Base-by-base conservation (phyloP, 2,797 vertebrate species). In the Sebastes steindachneri region DNA sequence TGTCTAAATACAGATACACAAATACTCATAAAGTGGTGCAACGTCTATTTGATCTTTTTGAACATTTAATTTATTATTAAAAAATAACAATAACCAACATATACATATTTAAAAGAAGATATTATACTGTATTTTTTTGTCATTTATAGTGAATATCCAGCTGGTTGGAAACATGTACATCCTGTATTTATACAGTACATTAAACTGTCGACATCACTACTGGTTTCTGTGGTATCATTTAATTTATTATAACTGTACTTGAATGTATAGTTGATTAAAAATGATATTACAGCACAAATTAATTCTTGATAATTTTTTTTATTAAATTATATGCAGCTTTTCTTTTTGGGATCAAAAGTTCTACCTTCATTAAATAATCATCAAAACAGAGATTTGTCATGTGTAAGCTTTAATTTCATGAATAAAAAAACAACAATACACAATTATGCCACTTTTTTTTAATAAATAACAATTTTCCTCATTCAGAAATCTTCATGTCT, bases 371-470 rank as follows among this genome's bases (percentile, higher is more conserved):
- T 45, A 17, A 75, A 63, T 77, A 70, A 60, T 72, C 53, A 41
- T 12, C 23, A 21, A 60, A 72, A 41, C 62, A 35, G 58, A 68
- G 66, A 29, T 83, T 85, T 57, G 14, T 81, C 75, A 90, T 84
- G 63, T 91, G 75, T 86, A 92, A 89, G 84, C 87, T 95, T 95
- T 94, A 91, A 87, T 95, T 91, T 92, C 53, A 90, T 93, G 48
- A 90, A 94, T 94, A 94, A 93, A 91, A 93, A 95, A 94, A 93
- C 79, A 92, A 93, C 86, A 87, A 70, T 91, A 90, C 90, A 93
- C 88, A 89, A 59, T 84, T 90, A 88, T 89, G 89, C 68, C 87
- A 93, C 84, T 9, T 73, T 51, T 65, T 65, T 51, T 93, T 83
- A 91, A 94, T 95, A 95, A 95, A 95, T 95, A 95, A 90, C 88